phyloP scores from a whole-genome alignment of 2,888 invertebrate genomes.

The Chalcosyrphus nemorum region DNA sequence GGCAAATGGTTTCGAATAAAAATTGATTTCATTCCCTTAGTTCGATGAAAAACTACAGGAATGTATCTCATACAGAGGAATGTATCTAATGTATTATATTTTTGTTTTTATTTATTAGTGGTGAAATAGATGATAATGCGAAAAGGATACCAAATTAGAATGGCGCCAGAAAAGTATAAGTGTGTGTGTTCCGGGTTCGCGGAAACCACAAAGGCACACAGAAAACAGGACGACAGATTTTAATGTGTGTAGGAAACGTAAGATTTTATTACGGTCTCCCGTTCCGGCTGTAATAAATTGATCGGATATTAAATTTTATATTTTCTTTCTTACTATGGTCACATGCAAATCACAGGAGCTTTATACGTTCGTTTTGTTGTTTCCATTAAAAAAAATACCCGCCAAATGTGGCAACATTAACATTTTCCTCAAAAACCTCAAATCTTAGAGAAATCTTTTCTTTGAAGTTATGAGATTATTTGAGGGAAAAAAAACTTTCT shows the following conservation, averaged over 20 bases:
- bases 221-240: not conserved
- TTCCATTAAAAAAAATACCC: not conserved
- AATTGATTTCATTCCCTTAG: conserved; percentile 45
- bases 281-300: conserved; percentile 28
- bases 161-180: conserved; percentile 31
- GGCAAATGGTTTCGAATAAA: conserved; percentile 51
- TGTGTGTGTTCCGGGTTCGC: not conserved
- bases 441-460: not conserved
- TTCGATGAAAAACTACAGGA: conserved; percentile 21
- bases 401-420: not conserved
- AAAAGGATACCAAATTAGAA: conserved; percentile 28
- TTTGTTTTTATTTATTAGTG: conserved; percentile 26
- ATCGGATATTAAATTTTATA: conserved; percentile 47
- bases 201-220: not conserved
- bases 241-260: conserved; percentile 19
- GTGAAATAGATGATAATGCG: conserved; percentile 13
- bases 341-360: not conserved
- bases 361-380: not conserved
- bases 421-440: conserved; percentile 4
- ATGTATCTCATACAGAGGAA: not conserved
- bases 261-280: conserved; percentile 17
- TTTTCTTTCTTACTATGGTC: conserved; percentile 13
- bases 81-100: not conserved
- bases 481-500: not conserved
- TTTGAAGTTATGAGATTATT: not conserved